Base-by-base conservation (phyloP, 2,888 invertebrate genomes). In the Autographa gamma region DNA sequence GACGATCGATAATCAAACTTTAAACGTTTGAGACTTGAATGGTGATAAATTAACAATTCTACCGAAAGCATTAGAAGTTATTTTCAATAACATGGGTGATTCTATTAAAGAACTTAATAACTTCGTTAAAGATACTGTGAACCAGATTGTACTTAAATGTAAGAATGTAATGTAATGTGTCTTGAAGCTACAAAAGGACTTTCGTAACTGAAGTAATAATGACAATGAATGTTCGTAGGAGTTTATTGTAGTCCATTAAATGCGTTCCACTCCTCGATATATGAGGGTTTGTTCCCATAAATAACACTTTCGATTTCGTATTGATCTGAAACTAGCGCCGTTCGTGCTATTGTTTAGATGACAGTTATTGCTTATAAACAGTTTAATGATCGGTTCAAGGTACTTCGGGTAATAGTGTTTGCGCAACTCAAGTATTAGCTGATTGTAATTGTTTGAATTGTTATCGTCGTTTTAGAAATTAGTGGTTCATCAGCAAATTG, bases 291-390 rank as follows among this genome's bases (percentile, higher is more conserved):
- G 76, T 60, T 80, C 68, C 11, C 73, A 83, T 85, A 86, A 84
- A 82, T 79, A 76, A 69, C 68, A 76, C 84, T 85, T 87, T 87
- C 86, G 68, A 77, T 87, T 83, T 86, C 81, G 18, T 77, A 62
- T 66, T 60, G 69, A 75, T 76, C 71, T 72, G 58, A 43, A 58
- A 58, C 77, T 75, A 76, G 72, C 66, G 74, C 74, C 71, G 74
- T 63, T 70, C 60, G 59, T 69, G 63, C 77, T 71, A 82, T 81
- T 80, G 75, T 74, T 74, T 73, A 69, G 38, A 66, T 63, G 80
- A 75, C 81, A 78, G 76, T 77, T 78, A 76, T 83, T 72, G 72
- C 64, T 77, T 65, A 67, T 82, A 80, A 80, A 72, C 25, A 58
- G 65, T 77, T 68, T 65, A 77, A 77, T 80, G 73, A 80, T 71